phyloP scores from a whole-genome alignment of 2,797 vertebrate genomes.

The Vultur gryphus region DNA sequence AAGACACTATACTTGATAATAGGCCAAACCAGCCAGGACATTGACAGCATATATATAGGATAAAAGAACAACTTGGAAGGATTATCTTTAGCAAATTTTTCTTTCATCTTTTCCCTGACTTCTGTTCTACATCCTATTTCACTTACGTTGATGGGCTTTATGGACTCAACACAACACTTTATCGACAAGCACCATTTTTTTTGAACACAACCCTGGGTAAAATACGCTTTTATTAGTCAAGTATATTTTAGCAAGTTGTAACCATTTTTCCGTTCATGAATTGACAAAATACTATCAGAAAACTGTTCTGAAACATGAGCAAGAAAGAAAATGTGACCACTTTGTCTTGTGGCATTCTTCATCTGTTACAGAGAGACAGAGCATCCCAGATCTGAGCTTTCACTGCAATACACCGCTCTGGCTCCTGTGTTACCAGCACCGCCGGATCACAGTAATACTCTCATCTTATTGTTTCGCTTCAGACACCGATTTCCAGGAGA shows the following conservation, averaged over 20 bases:
- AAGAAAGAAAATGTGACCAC: neutral
- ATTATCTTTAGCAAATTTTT: neutral
- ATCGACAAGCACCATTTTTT: neutral
- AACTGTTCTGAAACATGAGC: neutral
- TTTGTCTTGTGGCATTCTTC: neutral
- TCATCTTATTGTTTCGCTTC: neutral
- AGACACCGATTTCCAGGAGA: neutral
- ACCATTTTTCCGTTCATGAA: neutral
- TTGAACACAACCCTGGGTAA: neutral
- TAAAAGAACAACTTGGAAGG: neutral
- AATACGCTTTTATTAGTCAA: neutral
- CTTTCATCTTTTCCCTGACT: neutral
- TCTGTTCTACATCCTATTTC: neutral
- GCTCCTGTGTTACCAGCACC: neutral
- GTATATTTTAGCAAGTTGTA: neutral
- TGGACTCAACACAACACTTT: neutral
- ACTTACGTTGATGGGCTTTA: neutral
- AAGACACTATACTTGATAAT: neutral
- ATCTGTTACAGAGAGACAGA: neutral
- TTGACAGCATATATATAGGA: neutral
- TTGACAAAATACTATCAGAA: neutral
- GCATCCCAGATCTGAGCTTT: neutral
- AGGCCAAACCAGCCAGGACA: neutral
- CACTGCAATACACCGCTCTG: neutral
- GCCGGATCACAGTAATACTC: neutral